These are phyloP conservation scores for Arrhopalites spinosus DNA, from an alignment of 2,888 invertebrate genomes.

Conservation along the genomic window DNA sequence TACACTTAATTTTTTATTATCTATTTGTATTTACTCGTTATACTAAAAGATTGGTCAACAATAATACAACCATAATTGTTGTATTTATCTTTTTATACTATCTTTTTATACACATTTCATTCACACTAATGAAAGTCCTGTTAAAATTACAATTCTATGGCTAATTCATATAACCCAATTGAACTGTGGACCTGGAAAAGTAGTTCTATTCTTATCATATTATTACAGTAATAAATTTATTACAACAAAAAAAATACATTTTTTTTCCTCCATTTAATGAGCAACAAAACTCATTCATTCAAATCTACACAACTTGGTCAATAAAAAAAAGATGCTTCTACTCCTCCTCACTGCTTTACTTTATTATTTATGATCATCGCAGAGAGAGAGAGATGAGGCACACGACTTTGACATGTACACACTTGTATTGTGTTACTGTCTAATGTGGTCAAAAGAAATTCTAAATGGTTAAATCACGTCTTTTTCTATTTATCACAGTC, in stretches of 20 bases:
- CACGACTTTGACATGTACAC: constrained; percentile 29
- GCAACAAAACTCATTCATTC: not conserved
- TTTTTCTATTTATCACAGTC: not conserved
- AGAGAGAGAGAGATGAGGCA: not conserved
- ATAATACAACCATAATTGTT: not conserved
- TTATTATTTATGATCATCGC: not conserved
- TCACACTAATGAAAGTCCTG: constrained; percentile 3
- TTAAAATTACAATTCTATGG: constrained; percentile 6
- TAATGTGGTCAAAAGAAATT: constrained; percentile 3
- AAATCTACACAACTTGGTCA: not conserved
- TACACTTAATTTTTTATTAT: constrained; percentile 9
- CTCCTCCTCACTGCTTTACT: not conserved
- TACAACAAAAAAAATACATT: too few relatives aligned
- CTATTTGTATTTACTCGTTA: not conserved
- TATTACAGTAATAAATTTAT: too few relatives aligned
- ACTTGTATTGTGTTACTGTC: not conserved
- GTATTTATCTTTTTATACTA: too few relatives aligned
- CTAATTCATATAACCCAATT: not conserved
- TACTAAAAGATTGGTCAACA: constrained; percentile 11
- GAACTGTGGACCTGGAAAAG: not conserved
- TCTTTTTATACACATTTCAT: too few relatives aligned
- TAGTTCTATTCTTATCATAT: too few relatives aligned
- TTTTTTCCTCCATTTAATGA: constrained; percentile 2
- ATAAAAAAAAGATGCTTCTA: not conserved
- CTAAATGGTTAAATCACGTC: constrained; percentile 25